Evolutionary conservation across 2,888 invertebrate species (phyloP), one percentile per base, ranked within the genome.

Genomic region (Clusia tigrina): DNA sequence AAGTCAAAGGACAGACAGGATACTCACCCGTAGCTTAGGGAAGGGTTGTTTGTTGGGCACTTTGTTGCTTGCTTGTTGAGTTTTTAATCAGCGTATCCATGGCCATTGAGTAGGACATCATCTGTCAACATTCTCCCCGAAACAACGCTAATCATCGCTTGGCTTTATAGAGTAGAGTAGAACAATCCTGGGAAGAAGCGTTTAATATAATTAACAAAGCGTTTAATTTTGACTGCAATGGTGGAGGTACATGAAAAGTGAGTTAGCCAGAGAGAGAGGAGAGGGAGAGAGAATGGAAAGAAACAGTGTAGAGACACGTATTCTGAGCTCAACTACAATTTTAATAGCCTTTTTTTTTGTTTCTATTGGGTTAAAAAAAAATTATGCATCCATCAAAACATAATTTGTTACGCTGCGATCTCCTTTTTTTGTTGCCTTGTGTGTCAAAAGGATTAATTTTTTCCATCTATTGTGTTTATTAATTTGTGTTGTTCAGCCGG

Each of bases 31-130:
- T 60, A 63, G 67, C 64, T 62, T 69, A 77, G 71, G 59, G 76
- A 77, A 73, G 78, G 74, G 74, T 77, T 73, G 71, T 64, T 60
- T 26, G 38, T 56, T 25, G 18, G 17, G 5, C n/a, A n/a, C n/a
- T n/a, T n/a, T n/a, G n/a, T n/a, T n/a, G n/a, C n/a, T n/a, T n/a
- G n/a, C 22, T 32, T 25, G 32, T 66, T 77, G 72, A 71, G 74
- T 74, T 77, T 73, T 74, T 74, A 75, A 74, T 78, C 72, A 71
- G 70, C 70, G 69, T 78, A 78, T 78, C n/a, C 77, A 73, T 74
- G 68, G 71, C 63, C n/a, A n/a, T n/a, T n/a, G n/a, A n/a, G 54
- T 54, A 26, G 62, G 42, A 59, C 66, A 68, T 78, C 77, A 78
- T 74, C 77, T 77, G 79, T 78, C 78, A 71, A 71, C 77, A 78